These are phyloP conservation scores for Tipula helvola DNA, from an alignment of 2,888 invertebrate genomes.

Conservation along the genomic window DNA sequence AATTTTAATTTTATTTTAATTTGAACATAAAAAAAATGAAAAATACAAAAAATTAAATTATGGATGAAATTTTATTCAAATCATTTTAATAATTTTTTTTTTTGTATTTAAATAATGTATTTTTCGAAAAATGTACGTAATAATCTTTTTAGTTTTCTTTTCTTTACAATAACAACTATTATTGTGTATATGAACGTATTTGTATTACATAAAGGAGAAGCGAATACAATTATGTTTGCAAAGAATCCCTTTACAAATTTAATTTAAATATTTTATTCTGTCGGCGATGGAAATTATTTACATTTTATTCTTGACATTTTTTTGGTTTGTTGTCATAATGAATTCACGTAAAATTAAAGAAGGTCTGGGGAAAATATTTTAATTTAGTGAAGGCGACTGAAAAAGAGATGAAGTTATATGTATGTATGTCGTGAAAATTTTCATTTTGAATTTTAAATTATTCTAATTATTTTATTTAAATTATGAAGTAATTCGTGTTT, in stretches of 20 bases:
- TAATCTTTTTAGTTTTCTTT: not conserved
- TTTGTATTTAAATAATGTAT: not conserved
- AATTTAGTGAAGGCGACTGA: not conserved
- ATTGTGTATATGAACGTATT: not conserved
- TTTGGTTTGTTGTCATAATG: not conserved
- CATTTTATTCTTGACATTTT: not conserved
- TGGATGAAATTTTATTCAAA: not conserved
- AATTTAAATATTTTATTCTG: not conserved
- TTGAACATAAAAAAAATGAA: not conserved
- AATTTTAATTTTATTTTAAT: not conserved
- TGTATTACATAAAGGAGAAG: not conserved
- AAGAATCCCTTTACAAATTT: not conserved
- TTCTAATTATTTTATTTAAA: not conserved
- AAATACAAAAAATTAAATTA: not conserved
- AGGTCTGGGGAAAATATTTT: not conserved
- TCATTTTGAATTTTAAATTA: not conserved
- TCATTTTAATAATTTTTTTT: not conserved
- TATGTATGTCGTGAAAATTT: not conserved
- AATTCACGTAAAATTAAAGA: not conserved
- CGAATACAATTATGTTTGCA: not conserved
- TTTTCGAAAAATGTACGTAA: not conserved
- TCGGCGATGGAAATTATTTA: not conserved
- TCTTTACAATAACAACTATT: not conserved
- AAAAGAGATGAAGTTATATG: not conserved
- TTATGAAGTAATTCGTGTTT: no score